Evolutionary conservation across 2,888 invertebrate species (phyloP).

Genomic region (Entomobrya multifasciata): DNA sequence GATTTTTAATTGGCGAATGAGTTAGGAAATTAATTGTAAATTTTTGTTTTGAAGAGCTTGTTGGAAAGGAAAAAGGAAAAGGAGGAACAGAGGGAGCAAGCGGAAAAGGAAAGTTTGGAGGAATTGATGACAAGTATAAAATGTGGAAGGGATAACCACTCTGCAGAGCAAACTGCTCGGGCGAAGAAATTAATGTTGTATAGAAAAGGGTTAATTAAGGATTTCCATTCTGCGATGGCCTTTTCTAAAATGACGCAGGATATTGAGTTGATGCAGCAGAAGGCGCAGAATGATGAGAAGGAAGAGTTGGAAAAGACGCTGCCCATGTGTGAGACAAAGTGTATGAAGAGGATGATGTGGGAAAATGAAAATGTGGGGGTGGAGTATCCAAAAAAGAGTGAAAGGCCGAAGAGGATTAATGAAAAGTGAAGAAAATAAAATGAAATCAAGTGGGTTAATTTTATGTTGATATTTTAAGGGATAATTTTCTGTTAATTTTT

Average conservation of each 20-base stretch:
- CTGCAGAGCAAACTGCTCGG: conserved; percentile 64
- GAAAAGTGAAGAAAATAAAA: too few relatives aligned
- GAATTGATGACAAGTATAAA: conserved; percentile 66
- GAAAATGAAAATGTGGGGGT: conserved; percentile 69
- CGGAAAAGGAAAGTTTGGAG: conserved; percentile 55
- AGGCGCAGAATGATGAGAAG: background rate
- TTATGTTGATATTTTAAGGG: too few relatives aligned
- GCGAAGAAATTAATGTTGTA: conserved; percentile 75
- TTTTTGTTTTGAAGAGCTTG: conserved; percentile 68
- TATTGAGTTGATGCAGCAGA: conserved; percentile 55
- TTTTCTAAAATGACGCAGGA: conserved; percentile 77
- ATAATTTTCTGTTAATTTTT: too few relatives aligned
- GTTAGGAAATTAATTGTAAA: background rate
- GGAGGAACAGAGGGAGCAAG: conserved; percentile 70
- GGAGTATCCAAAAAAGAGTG: conserved; percentile 41
- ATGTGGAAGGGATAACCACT: conserved; percentile 60
- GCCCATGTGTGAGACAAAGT: conserved; percentile 69
- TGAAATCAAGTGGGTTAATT: too few relatives aligned
- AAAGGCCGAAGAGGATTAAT: conserved; percentile 45
- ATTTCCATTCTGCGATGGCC: conserved; percentile 77
- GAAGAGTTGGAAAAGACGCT: conserved; percentile 33
- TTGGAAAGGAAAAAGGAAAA: conserved; percentile 71
- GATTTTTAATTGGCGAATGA: too few relatives aligned
- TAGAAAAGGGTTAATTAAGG: conserved; percentile 77
- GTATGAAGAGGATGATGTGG: conserved; percentile 71